Percentiles rank a stretch among this genome's conserved stretches.
Conservation (phyloP, 2,888 invertebrate genomes). For the Acleris sparsana region DNA sequence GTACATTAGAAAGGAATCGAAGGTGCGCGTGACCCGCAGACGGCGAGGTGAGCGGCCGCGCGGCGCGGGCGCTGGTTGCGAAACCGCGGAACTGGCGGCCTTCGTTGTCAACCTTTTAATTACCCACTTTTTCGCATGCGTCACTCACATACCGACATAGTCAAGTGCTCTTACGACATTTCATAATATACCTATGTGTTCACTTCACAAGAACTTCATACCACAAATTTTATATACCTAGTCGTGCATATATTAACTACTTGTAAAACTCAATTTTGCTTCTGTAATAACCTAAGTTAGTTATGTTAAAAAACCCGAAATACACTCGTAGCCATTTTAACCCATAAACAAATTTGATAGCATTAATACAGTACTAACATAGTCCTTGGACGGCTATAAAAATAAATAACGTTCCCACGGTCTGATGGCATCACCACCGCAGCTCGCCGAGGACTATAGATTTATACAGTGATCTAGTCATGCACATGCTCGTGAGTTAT, state of each 20-base stretch:
- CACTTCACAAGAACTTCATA: conserved; percentile 19
- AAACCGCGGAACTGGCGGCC: conserved; percentile 75
- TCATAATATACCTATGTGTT: conserved; percentile 27
- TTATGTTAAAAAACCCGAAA: too few relatives aligned
- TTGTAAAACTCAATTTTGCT: too few relatives aligned
- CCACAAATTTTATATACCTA: background rate
- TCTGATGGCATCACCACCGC: conserved; percentile 21
- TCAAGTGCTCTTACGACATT: conserved; percentile 35
- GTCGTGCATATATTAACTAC: too few relatives aligned
- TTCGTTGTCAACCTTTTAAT: conserved; percentile 79
- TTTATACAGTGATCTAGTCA: conserved; percentile 13
- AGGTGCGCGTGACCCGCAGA: conserved; percentile 77
- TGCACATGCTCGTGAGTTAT: conserved; percentile 11
- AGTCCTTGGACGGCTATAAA: conserved; percentile 21
- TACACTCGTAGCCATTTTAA: too few relatives aligned
- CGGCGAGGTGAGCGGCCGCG: conserved; percentile 69
- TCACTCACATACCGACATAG: conserved; percentile 43
- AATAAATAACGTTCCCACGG: conserved; percentile 33
- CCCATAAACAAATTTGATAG: too few relatives aligned
- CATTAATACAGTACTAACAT: conserved; percentile 8
- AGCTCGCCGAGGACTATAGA: conserved; percentile 15
- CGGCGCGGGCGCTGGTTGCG: conserved; percentile 60
- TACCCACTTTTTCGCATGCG: conserved; percentile 62
- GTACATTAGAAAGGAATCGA: conserved; percentile 82
- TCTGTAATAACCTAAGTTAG: too few relatives aligned